Conservation (phyloP, 2,888 invertebrate genomes). For the Dryococelus australis region DNA sequence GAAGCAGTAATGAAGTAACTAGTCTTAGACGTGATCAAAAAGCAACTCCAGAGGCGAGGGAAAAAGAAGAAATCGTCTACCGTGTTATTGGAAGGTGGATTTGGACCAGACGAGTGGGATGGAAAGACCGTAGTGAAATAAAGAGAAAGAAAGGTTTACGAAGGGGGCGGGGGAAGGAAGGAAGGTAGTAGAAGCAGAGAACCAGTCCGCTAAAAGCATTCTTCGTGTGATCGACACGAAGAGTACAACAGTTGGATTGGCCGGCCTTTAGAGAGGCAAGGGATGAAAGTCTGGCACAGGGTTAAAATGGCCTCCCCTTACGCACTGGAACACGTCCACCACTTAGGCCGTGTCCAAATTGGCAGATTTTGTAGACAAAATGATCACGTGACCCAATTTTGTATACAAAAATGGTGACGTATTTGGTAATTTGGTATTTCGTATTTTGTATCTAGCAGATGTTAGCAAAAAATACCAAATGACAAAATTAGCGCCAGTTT, state of each 20-base stretch:
- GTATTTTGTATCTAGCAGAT: no score
- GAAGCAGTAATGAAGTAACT: background rate
- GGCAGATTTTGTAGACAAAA: no score
- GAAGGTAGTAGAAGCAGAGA: background rate
- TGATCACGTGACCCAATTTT: no score
- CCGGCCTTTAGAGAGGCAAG: background rate
- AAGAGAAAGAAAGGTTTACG: background rate
- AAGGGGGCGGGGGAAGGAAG: background rate
- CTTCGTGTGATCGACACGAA: conserved; percentile 16
- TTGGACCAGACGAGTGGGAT: background rate
- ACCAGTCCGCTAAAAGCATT: background rate
- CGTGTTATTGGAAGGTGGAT: background rate
- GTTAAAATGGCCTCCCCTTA: background rate
- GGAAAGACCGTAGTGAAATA: background rate
- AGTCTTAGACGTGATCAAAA: background rate
- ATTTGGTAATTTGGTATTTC: no score
- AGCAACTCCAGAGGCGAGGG: background rate
- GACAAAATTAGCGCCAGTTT: no score
- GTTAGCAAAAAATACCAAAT: no score
- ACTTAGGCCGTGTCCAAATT: no score
- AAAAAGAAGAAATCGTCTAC: background rate
- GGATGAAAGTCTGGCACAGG: background rate
- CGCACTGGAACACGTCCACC: background rate
- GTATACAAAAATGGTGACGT: no score
- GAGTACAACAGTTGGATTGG: background rate